Base-by-base conservation (phyloP, 2,797 vertebrate genomes). In the Dryobates pubescens region DNA sequence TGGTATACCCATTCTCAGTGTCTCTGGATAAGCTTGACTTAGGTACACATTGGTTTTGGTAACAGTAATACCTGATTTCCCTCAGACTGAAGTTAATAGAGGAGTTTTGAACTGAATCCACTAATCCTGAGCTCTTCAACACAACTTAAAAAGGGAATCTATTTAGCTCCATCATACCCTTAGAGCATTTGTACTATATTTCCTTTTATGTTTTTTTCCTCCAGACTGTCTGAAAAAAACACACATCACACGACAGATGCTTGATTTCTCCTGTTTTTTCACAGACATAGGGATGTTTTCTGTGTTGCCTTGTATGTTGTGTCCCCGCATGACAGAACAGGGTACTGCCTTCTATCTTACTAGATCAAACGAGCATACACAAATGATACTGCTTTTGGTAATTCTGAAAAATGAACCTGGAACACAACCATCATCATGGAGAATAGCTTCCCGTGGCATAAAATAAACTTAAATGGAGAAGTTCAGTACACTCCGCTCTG, bases 261-360 rank as follows among this genome's bases (percentile, higher is more conserved):
- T 17, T 0, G 1, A 10, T 77, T 18, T 36, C 15, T 38, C 19
- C 36, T 0, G 0, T 77, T 80, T 82, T 72, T 34, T 34, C n/a
- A 80, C 58, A 62, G 32, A 47, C 27, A 4, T 6, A 29, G 32
- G 8, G 5, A 9, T 56, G 34, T 27, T 41, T 76, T 64, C 41
- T 88, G 34, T 4, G 6, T 43, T 78, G 54, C 6, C 10, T 80
- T 22, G 0, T 49, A 73, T 41, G 22, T n/a, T 93, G 67, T 94
- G 63, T 22, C 53, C 17, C 36, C 34, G 43, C 17, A 85, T 41
- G 64, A 68, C 45, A 62, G 19, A 63, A 17, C 1, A 63, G 58
- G 32, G 45, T 86, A 86, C 56, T 64, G 26, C 16, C 53, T 26
- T 61, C 1, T 36, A 24, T n/a, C 72, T 82, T 54, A 69, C 3